Conservation (phyloP, 2,113 vertebrate genomes). For the Chaetops frenatus region DNA sequence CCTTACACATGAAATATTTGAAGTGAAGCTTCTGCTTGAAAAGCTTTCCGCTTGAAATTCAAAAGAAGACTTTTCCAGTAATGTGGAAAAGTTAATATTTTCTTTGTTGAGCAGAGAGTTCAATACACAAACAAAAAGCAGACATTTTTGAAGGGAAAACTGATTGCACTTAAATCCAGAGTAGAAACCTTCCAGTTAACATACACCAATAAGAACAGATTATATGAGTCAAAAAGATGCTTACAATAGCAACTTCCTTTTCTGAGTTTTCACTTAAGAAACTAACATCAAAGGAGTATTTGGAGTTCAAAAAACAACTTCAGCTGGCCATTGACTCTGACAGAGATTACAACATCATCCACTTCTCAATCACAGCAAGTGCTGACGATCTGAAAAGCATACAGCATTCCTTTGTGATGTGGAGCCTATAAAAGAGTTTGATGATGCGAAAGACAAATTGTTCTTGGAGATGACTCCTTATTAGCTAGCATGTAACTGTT, state of each 20-base stretch:
- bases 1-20: background rate
- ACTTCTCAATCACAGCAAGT: background rate
- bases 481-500: background rate
- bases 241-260: background rate
- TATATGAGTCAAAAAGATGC: background rate
- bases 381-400: background rate
- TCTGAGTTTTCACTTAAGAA: background rate
- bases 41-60: no score
- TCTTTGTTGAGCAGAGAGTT: background rate
- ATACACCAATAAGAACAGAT: background rate
- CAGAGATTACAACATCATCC: background rate
- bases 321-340: background rate
- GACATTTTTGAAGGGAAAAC: background rate
- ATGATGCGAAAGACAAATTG: background rate
- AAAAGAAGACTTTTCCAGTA: background rate
- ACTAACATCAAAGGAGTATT: background rate
- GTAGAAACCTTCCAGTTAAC: background rate
- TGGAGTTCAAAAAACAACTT: background rate
- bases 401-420: background rate
- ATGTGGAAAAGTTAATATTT: background rate
- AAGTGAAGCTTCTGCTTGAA: background rate
- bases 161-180: background rate
- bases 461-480: background rate
- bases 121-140: background rate
- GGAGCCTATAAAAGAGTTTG: background rate